These are phyloP conservation scores for Aradophagus sp. DNA, from an alignment of 1,140 invertebrate species.

Conservation along the genomic window DNA sequence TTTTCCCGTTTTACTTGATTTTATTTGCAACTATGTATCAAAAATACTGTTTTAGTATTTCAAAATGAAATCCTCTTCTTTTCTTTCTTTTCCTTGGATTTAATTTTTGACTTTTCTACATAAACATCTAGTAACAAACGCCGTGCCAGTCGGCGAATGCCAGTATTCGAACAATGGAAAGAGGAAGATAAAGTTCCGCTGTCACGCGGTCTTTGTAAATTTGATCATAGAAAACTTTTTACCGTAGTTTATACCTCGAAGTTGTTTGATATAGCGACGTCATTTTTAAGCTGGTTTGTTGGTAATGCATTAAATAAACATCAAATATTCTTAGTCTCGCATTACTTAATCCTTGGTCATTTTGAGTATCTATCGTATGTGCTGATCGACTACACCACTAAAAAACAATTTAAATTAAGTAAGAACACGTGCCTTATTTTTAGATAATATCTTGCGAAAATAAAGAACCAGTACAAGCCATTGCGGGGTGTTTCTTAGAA, in stretches of 20 bases:
- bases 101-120: no score
- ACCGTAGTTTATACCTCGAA: slow-evolving; percentile 53
- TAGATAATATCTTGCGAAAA: neutral
- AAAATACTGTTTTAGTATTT: no score
- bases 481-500: no score
- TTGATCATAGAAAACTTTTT: slow-evolving; percentile 53
- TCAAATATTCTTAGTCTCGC: slow-evolving; percentile 42
- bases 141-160: slow-evolving; percentile 17
- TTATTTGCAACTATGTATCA: neutral
- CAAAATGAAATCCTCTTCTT: slow-evolving; percentile 6
- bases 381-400: neutral
- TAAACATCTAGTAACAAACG: slow-evolving; percentile 36
- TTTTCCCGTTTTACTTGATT: slow-evolving; percentile 10
- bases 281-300: slow-evolving; percentile 49
- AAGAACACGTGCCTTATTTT: neutral
- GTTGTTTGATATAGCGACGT: slow-evolving; percentile 52
- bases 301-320: slow-evolving; percentile 55
- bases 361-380: neutral
- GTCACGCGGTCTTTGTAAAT: slow-evolving; percentile 41
- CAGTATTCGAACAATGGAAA: slow-evolving; percentile 38
- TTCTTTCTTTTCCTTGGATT: no score
- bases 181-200: slow-evolving; percentile 23
- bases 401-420: no score
- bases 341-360: slow-evolving; percentile 23
- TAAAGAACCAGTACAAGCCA: no score